These are phyloP conservation scores for Brienomyrus brachyistius DNA, from an alignment of 2,113 vertebrate species.

Conservation along the genomic window DNA sequence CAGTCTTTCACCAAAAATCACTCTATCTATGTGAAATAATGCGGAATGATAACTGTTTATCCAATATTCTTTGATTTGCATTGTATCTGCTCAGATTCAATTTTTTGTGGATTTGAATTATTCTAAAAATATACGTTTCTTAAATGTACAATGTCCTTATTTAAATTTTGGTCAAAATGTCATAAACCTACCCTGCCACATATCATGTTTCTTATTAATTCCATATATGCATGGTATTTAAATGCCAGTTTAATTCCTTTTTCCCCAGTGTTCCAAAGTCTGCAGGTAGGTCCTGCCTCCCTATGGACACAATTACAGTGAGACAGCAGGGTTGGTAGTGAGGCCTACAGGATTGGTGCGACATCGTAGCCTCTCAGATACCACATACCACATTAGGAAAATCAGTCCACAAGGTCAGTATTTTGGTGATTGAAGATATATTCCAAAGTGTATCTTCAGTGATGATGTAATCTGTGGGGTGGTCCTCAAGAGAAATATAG, in stretches of 20 bases:
- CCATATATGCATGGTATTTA: not conserved
- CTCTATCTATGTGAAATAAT: not conserved
- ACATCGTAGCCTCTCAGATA: slow-evolving; percentile 49
- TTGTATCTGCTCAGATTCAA: not conserved
- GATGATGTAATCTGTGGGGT: not conserved
- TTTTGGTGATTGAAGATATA: slow-evolving; percentile 69
- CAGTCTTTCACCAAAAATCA: not conserved
- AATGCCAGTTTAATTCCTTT: not conserved
- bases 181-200: not conserved
- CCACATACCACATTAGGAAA: slow-evolving; percentile 59
- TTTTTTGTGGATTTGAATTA: not conserved
- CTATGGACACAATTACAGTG: slow-evolving; percentile 82
- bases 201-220: not conserved
- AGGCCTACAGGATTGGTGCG: slow-evolving; percentile 81
- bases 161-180: not conserved
- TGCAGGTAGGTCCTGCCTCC: slow-evolving; percentile 75
- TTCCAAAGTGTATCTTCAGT: not conserved
- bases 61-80: not conserved
- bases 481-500: not conserved
- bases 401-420: slow-evolving; percentile 53
- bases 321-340: slow-evolving; percentile 72
- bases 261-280: slow-evolving; percentile 58
- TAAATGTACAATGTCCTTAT: not conserved
- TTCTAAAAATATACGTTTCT: not conserved
- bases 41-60: not conserved